phyloP scores from a whole-genome alignment of 2,797 vertebrate genomes.

The Hoplostethus mediterraneus region DNA sequence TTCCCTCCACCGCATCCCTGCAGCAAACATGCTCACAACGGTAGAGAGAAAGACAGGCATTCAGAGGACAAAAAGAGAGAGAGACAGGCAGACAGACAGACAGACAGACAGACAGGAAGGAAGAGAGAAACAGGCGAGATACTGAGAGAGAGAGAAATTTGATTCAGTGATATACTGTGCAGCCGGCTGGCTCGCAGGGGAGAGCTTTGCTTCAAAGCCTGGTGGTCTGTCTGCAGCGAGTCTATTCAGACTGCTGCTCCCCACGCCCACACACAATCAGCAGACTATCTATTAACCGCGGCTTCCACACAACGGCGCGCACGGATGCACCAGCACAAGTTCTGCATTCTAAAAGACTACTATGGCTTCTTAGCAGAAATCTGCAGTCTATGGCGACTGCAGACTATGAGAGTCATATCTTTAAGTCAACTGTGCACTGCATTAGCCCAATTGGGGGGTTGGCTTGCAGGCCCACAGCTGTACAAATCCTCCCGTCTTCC shows the following conservation, averaged over 20 bases:
- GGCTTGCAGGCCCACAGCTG: conserved; percentile 22
- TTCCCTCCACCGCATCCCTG: not conserved
- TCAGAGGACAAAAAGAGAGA: conserved; percentile 9
- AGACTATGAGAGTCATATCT: not conserved
- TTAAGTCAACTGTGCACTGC: not conserved
- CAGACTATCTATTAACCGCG: conserved; percentile 45
- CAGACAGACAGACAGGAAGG: not conserved
- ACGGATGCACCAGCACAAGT: not conserved
- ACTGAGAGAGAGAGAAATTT: conserved; percentile 30
- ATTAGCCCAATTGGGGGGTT: conserved; percentile 17
- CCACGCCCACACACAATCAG: conserved; percentile 31
- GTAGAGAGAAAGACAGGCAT: conserved; percentile 34
- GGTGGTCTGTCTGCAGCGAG: conserved; percentile 45
- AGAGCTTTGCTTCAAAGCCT: conserved; percentile 59
- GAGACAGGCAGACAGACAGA: conserved; percentile 32
- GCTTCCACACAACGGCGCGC: conserved; percentile 8
- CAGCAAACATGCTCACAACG: no score
- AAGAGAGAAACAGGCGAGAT: conserved; percentile 22
- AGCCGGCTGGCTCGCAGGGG: conserved; percentile 51
- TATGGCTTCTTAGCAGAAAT: not conserved
- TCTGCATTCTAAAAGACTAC: conserved; percentile 7
- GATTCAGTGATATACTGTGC: conserved; percentile 36
- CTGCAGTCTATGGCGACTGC: not conserved
- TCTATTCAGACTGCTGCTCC: conserved; percentile 31
- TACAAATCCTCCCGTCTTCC: conserved; percentile 20